Evolutionary conservation across 2,797 vertebrate species (phyloP), one percentile per base, ranked within the genome.

Genomic region (Bradypodion ventrale): DNA sequence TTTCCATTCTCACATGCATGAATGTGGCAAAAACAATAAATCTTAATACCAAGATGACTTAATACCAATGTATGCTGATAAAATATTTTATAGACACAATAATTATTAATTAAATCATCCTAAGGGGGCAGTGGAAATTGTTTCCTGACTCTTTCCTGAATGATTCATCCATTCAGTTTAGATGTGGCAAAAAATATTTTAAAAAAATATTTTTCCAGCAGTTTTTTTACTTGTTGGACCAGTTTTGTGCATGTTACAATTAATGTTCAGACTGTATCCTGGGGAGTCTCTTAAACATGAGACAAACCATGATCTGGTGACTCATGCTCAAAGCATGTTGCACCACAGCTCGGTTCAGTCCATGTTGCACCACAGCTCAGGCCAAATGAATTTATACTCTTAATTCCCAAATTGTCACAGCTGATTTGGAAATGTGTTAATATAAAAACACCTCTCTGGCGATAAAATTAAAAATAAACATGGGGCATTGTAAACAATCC

Each of bases 61-160:
- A 74, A 52, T 56, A 16, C 21, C 6, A 49, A 21, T 0, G 3
- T 65, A 74, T 49, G 44, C 42, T 8, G 60, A 66, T 44, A 75
- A 83, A 74, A 37, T 4, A 10, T 42, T 79, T 65, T 52, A 35
- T 35, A 65, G 35, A 52, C 62, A 15, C 25, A 40, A 69, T 32
- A 56, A 35, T 82, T 35, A 78, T 44, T 65, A 73, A 32, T 56
- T 56, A 8, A 35, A 25, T 44, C 60, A 80, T 35, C 23, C 4
- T 27, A 80, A 80, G 23, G 63, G 62, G 75, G 46, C 40, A 75
- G 78, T 75, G 46, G 49, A 56, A 80, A 80, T 16, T 59, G 52
- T 29, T 65, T 85, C 29, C 49, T 85, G 84, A 81, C 73, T 69
- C 73, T 69, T 37, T 25, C n/a, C 32, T 69, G 73, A 85, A 32